Evolutionary conservation across 1,140 invertebrate species (phyloP).

Genomic region (Ceratitis capitata): DNA sequence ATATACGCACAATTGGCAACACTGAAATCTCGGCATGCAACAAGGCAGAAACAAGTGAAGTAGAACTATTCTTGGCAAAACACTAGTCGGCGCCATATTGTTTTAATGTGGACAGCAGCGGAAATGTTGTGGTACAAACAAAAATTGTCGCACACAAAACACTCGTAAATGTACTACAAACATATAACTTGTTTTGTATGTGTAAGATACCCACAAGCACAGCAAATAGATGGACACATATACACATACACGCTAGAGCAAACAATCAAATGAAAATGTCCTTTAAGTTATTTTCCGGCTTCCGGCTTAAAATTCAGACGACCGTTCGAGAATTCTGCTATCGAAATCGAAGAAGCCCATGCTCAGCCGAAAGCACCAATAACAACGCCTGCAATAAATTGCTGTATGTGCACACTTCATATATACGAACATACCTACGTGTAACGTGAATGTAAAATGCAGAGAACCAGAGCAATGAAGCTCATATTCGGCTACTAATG

Average conservation of each 20-base stretch:
- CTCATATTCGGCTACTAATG: too few relatives aligned
- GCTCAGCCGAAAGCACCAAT: neutral
- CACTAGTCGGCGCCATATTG: neutral
- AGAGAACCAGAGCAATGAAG: too few relatives aligned
- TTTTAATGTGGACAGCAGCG: slow-evolving; percentile 24
- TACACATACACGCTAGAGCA: neutral
- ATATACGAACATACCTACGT: too few relatives aligned
- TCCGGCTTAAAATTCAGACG: slow-evolving; percentile 3
- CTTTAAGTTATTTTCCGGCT: slow-evolving; percentile 25
- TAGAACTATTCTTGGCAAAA: neutral
- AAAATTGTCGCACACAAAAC: neutral
- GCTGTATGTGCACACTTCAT: too few relatives aligned
- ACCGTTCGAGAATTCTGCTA: neutral
- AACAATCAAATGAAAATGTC: slow-evolving; percentile 16
- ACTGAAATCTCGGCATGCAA: neutral
- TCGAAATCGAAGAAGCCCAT: slow-evolving; percentile 1
- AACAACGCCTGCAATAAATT: too few relatives aligned
- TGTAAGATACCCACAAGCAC: too few relatives aligned
- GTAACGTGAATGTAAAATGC: too few relatives aligned
- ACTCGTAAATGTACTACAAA: neutral
- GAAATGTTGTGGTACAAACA: neutral
- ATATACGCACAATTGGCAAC: neutral
- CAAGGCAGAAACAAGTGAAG: neutral
- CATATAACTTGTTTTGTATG: too few relatives aligned
- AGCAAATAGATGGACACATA: too few relatives aligned